phyloP scores from a whole-genome alignment of 2,797 vertebrate genomes.

The Micropoecilia bifurca region DNA sequence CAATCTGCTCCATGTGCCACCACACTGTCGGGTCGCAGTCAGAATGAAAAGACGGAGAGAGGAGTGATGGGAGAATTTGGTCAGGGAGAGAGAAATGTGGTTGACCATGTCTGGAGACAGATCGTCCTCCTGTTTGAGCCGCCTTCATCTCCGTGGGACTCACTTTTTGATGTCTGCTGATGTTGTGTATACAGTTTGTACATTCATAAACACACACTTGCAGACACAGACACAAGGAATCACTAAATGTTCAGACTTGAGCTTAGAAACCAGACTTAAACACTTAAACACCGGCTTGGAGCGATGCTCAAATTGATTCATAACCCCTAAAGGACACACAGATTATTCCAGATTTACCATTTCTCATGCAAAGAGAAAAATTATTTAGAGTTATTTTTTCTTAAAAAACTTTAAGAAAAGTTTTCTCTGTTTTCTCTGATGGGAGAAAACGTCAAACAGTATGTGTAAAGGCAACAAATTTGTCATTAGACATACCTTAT shows the following conservation, averaged over 20 bases:
- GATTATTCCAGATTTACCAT: not conserved
- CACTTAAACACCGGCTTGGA: not conserved
- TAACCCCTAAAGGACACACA: not conserved
- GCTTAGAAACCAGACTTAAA: not conserved
- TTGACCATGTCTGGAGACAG: constrained; percentile 54
- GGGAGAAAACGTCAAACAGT: too few relatives aligned
- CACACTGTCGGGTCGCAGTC: constrained; percentile 46
- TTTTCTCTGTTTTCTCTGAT: too few relatives aligned
- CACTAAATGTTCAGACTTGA: not conserved
- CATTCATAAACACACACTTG: not conserved
- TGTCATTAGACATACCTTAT: not conserved
- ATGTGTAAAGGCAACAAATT: too few relatives aligned
- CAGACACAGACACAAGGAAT: constrained; percentile 10
- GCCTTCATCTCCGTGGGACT: constrained; percentile 55
- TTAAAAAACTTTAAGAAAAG: not conserved
- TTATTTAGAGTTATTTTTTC: not conserved
- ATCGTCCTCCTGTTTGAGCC: constrained; percentile 33
- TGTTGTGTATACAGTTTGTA: constrained; percentile 36
- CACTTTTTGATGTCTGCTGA: constrained; percentile 62
- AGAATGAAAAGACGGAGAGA: constrained; percentile 24
- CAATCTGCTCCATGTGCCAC: constrained; percentile 57
- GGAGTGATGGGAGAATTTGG: constrained; percentile 27
- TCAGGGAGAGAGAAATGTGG: constrained; percentile 34
- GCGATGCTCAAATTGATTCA: not conserved
- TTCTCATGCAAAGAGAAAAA: not conserved